Conservation (phyloP, 2,113 vertebrate species). For the Clupea harengus region DNA sequence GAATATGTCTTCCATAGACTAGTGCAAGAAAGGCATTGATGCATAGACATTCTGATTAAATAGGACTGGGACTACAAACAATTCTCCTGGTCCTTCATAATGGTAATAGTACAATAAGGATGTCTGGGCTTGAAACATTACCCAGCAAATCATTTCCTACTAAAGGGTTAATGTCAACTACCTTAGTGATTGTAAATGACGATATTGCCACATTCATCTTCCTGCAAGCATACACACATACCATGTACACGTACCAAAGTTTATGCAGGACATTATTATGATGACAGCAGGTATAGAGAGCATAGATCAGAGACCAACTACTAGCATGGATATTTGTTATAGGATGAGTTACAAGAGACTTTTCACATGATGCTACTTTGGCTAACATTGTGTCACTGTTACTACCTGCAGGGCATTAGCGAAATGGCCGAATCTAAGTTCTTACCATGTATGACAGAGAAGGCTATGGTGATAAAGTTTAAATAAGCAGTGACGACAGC, state of each 20-base stretch:
- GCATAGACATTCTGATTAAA: not conserved
- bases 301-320: too few relatives aligned
- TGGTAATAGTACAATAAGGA: not conserved
- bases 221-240: not conserved
- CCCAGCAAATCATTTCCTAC: not conserved
- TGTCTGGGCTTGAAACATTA: not conserved
- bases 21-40: not conserved
- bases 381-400: not conserved
- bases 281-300: not conserved
- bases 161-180: not conserved
- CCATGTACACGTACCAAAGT: not conserved
- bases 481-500: not conserved
- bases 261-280: not conserved
- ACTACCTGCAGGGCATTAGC: not conserved
- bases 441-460: not conserved
- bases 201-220: not conserved
- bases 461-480: not conserved
- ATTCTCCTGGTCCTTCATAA: not conserved
- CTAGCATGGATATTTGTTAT: not conserved
- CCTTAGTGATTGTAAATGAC: not conserved
- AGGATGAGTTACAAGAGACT: not conserved
- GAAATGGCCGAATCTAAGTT: not conserved
- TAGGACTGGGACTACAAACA: not conserved
- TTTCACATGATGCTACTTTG: not conserved
- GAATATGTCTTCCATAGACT: not conserved